Evolutionary conservation across 2,113 vertebrate genomes (phyloP), one percentile per base, ranked within the genome.

Genomic region (Sarotherodon lohbergeri): DNA sequence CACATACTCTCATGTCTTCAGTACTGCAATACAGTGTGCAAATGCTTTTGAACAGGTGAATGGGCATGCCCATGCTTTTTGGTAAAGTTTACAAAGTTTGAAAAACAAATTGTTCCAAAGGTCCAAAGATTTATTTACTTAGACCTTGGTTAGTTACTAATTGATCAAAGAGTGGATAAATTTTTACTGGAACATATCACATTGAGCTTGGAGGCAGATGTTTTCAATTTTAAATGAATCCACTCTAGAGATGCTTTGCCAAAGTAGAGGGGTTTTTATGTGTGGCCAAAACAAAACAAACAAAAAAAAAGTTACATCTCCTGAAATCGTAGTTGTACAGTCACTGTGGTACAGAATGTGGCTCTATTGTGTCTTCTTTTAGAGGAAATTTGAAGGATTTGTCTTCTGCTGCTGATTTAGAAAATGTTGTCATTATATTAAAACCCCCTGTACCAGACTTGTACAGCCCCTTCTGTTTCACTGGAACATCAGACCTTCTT

Each of bases 1-100:
- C 91, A 89, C 83, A 88, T 85, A 48, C 7, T 4, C 63, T 87
- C 88, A 87, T 84, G 88, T 85, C 84, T 87, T 63, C 46, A 54
- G 14, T 27, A 43, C 11, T 55, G 16, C 76, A 29, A 87, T 89
- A 86, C 41, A 66, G 48, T 82, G 83, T 80, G 36, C 22, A 48
- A 27, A 86, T 46, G 46, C 59, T 84, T 93, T 76, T 91, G 63
- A 87, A n/a, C 34, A 29, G 36, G 5, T 7, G 10, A 43, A 16
- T 16, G 50, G 80, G 50, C 80, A 57, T 61, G 68, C 83, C 57
- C 19, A 11, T 56, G 43, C 82, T 46, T 80, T n/a, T n/a, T 10
- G 81, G 50, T 43, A 46, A 34, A 68, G 34, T 68, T 39, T 4
- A 11, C 48, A 27, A 34, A 36, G 27, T 52, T 78, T 78, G 54